A percentile compares a stretch with the other conserved stretches of the same genome.
Conservation (phyloP, 2,797 vertebrate genomes). For the Crenichthys baileyi region DNA sequence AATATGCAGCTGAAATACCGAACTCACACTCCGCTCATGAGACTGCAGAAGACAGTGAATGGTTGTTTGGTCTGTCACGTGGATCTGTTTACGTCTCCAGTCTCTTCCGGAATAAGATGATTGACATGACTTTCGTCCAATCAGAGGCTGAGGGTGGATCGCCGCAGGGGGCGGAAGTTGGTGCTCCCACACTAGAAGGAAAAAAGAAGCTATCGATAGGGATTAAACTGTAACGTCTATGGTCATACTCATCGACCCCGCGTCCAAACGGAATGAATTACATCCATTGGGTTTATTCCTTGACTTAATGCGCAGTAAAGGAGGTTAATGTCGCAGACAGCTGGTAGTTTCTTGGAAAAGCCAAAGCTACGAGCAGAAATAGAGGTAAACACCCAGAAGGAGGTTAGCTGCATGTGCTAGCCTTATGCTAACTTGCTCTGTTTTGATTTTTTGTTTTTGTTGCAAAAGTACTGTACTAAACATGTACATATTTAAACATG, state of each 20-base stretch:
- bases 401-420: conserved; percentile 51
- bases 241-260: conserved; percentile 30
- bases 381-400: conserved; percentile 72
- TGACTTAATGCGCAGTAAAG: conserved; percentile 11
- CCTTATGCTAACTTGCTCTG: conserved; percentile 54
- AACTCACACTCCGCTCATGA: not conserved
- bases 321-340: conserved; percentile 56
- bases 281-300: not conserved
- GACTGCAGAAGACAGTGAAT: conserved; percentile 21
- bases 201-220: conserved; percentile 43
- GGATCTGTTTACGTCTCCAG: conserved; percentile 73
- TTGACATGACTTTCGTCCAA: conserved; percentile 53
- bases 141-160: conserved; percentile 13
- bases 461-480: not conserved
- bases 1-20: not conserved
- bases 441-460: conserved; percentile 23
- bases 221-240: conserved; percentile 61
- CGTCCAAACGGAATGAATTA: conserved; percentile 43
- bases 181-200: conserved; percentile 44
- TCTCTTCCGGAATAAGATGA: conserved; percentile 61
- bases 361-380: conserved; percentile 39
- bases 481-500: not conserved
- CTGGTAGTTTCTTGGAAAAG: conserved; percentile 36
- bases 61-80: conserved; percentile 62
- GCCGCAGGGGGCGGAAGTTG: conserved; percentile 59